Conservation (phyloP, 2,888 invertebrate species). For the Listrodromus nycthemerus region DNA sequence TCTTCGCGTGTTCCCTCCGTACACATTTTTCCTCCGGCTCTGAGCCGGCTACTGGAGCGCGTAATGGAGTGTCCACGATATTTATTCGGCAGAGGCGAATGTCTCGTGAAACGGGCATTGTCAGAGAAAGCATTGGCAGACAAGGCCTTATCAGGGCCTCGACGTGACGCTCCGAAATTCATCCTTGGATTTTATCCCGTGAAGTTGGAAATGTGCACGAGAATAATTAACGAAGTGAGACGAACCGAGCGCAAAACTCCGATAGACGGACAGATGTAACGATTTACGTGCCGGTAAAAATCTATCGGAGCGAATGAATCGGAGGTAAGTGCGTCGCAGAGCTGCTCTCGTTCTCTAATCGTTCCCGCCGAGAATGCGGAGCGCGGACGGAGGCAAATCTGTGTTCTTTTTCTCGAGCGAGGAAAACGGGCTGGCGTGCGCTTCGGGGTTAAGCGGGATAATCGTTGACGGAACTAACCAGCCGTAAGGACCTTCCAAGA, state of each 20-base stretch:
- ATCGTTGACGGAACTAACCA: constrained; percentile 79
- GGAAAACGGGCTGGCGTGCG: constrained; percentile 21
- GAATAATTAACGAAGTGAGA: constrained; percentile 1
- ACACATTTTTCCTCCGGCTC: background rate
- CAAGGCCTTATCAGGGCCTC: too few species aligned
- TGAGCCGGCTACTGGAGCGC: constrained; percentile 72
- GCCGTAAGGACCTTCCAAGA: constrained; percentile 74
- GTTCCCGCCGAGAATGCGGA: constrained; percentile 40
- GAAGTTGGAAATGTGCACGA: too few species aligned
- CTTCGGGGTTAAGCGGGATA: constrained; percentile 76
- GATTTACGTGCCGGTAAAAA: constrained; percentile 22
- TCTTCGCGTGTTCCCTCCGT: constrained; percentile 29
- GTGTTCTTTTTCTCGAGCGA: background rate
- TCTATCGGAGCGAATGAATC: constrained; percentile 16
- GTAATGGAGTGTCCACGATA: constrained; percentile 76
- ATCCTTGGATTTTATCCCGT: too few species aligned
- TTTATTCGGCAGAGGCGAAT: constrained; percentile 23
- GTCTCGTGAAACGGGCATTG: constrained; percentile 21
- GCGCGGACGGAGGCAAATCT: constrained; percentile 32
- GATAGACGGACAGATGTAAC: background rate
- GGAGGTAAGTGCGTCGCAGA: background rate
- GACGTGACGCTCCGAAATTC: too few species aligned
- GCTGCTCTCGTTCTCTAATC: constrained; percentile 16
- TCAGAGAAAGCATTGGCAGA: too few species aligned
- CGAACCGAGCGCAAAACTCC: background rate